Evolutionary conservation across 2,797 vertebrate species (phyloP), one percentile per base, ranked within the genome.

Genomic region (Perodicticus potto): DNA sequence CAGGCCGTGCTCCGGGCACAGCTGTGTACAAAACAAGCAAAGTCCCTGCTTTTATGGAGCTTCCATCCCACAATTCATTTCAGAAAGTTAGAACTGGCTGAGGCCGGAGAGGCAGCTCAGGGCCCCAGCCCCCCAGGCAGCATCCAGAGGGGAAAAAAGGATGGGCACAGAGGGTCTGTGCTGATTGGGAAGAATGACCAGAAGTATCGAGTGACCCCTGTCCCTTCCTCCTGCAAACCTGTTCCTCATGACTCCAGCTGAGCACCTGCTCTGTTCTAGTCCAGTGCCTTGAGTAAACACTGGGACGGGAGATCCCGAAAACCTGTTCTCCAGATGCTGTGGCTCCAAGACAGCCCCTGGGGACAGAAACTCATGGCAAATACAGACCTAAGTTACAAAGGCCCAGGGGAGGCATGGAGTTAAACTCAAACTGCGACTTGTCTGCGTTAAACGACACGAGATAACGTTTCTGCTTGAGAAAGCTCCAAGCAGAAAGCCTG

Each of bases 41-140:
- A 72, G 76, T 25, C 25, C 61, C 67, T 45, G 49, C 16, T 57
- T 43, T 77, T 2, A 0, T 0, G 25, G 82, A 1, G 7, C 37
- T 73, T 8, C n/a, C 3, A 0, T 4, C 7, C 61, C 32, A 5
- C 1, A 2, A 12, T 55, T 55, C 40, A 3, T n/a, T 6, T 0
- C 23, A 20, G 27, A 76, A 82, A 23, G 29, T 10, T 53, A 25
- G 43, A 29, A 10, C 49, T 53, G 32, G 16, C 43, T 4, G 49
- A 55, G 76, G 32, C 49, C 49, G 4, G 45, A 78, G 32, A 14
- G 55, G 13, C 76, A 34, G 74, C 29, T n/a, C 45, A 3, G 45
- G 76, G 11, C 5, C 61, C 12, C 49, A 22, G 32, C 29, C 10
- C n/a, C 29, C 74, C 45, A 23, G n/a, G 32, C 76, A 78, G 74